These are phyloP conservation scores for Heliconius congener DNA, from an alignment of 1,140 invertebrate genomes.

Conservation along the genomic window DNA sequence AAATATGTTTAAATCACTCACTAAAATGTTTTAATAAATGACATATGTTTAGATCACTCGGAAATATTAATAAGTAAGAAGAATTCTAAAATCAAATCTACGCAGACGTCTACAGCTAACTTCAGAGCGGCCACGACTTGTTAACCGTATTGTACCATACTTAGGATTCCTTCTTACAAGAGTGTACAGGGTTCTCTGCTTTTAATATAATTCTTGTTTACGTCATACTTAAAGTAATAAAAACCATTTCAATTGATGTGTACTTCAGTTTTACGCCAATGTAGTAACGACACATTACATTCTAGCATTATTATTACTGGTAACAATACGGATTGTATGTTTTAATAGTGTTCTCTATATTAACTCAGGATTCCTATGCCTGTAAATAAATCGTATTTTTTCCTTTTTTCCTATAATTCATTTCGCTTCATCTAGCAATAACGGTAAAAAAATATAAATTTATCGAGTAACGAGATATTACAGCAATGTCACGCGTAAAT, in stretches of 20 bases:
- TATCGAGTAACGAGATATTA: slow-evolving; percentile 11
- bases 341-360: background rate
- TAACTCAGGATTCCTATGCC: background rate
- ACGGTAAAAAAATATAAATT: slow-evolving; percentile 11
- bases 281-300: slow-evolving; percentile 1
- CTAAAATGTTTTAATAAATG: too few species aligned
- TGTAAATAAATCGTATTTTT: background rate
- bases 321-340: slow-evolving; percentile 4
- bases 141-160: too few species aligned
- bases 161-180: background rate
- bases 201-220: background rate
- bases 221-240: background rate
- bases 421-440: background rate
- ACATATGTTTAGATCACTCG: too few species aligned
- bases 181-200: background rate
- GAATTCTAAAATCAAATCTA: too few species aligned
- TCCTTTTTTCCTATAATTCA: background rate
- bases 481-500: slow-evolving; percentile 38
- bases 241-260: background rate
- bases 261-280: background rate
- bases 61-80: too few species aligned
- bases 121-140: too few species aligned
- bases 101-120: too few species aligned
- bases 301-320: slow-evolving; percentile 6
- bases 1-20: too few species aligned